A percentile compares a stretch with the other conserved stretches of the same genome.
phyloP scores from a whole-genome alignment of 1,140 invertebrate species.

The Megalonaias nervosa region DNA sequence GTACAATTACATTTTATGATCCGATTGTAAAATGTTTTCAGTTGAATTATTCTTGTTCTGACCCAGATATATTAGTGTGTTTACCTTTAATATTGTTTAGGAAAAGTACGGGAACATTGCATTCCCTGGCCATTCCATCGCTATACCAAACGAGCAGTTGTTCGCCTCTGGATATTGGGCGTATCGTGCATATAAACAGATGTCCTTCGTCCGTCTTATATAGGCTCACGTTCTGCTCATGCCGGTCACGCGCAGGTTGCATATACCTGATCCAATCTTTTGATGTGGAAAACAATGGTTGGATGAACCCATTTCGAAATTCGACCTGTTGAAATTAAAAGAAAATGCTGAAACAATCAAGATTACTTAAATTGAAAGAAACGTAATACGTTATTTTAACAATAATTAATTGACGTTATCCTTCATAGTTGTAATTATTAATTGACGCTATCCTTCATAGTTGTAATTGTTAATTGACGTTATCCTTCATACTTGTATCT shows the following conservation, averaged over 20 bases:
- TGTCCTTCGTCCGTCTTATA: slow-evolving; percentile 54
- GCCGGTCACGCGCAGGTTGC: slow-evolving; percentile 78
- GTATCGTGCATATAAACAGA: slow-evolving; percentile 63
- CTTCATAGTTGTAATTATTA: too few relatives aligned
- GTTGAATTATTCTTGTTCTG: not conserved
- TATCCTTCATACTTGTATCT: too few relatives aligned
- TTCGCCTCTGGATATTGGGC: slow-evolving; percentile 75
- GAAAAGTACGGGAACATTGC: slow-evolving; percentile 84
- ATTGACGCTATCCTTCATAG: too few relatives aligned
- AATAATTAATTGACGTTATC: too few relatives aligned
- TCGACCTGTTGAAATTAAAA: too few relatives aligned
- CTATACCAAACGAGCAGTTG: slow-evolving; percentile 87
- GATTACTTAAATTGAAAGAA: too few relatives aligned
- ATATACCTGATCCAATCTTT: slow-evolving; percentile 74
- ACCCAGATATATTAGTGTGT: slow-evolving; percentile 30
- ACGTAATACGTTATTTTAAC: too few relatives aligned
- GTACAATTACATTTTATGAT: not conserved
- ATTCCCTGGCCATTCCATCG: slow-evolving; percentile 79
- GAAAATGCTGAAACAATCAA: too few relatives aligned
- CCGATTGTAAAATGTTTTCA: not conserved
- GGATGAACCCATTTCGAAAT: too few relatives aligned
- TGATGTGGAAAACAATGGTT: slow-evolving; percentile 1
- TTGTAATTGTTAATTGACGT: too few relatives aligned
- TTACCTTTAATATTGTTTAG: slow-evolving; percentile 86
- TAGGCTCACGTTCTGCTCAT: slow-evolving; percentile 79